Conservation (phyloP, 1,140 invertebrate genomes). For the Micrasema minimum region DNA sequence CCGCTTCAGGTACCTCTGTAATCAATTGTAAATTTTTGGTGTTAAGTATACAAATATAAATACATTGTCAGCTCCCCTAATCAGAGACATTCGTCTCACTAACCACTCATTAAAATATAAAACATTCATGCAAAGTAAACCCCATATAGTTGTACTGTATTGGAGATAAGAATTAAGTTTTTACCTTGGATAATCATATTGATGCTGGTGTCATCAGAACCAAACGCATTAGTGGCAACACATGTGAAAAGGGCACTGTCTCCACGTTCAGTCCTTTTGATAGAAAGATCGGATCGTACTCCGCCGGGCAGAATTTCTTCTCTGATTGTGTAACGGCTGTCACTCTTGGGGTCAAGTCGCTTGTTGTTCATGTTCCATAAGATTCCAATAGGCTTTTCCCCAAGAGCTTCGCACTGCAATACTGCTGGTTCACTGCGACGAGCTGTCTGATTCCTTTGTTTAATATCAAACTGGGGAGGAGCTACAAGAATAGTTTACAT, state of each 20-base stretch:
- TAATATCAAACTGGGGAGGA: slow-evolving; percentile 93
- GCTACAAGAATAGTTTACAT: too few relatives aligned
- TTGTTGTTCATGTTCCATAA: slow-evolving; percentile 97
- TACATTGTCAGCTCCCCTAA: too few relatives aligned
- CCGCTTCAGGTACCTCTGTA: slow-evolving; percentile 92
- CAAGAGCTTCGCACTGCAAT: slow-evolving; percentile 94
- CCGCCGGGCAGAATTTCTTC: slow-evolving; percentile 89
- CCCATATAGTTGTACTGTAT: too few relatives aligned
- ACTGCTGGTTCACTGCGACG: slow-evolving; percentile 90
- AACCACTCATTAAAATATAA: too few relatives aligned
- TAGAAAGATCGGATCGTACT: slow-evolving; percentile 88
- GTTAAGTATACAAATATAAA: background rate
- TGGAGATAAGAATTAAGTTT: too few relatives aligned
- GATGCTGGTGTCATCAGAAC: slow-evolving; percentile 94
- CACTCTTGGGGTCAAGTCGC: slow-evolving; percentile 86
- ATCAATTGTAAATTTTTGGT: slow-evolving; percentile 26
- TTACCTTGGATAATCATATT: slow-evolving; percentile 95
- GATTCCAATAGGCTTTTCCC: slow-evolving; percentile 95
- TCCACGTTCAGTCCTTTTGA: slow-evolving; percentile 86
- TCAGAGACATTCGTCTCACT: too few relatives aligned
- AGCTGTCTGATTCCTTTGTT: slow-evolving; percentile 89
- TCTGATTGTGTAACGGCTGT: slow-evolving; percentile 89
- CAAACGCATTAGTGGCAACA: slow-evolving; percentile 93
- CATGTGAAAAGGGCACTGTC: slow-evolving; percentile 96
- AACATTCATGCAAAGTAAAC: too few relatives aligned